Conservation (phyloP, 1,140 invertebrate genomes). For the Batillaria attramentaria region DNA sequence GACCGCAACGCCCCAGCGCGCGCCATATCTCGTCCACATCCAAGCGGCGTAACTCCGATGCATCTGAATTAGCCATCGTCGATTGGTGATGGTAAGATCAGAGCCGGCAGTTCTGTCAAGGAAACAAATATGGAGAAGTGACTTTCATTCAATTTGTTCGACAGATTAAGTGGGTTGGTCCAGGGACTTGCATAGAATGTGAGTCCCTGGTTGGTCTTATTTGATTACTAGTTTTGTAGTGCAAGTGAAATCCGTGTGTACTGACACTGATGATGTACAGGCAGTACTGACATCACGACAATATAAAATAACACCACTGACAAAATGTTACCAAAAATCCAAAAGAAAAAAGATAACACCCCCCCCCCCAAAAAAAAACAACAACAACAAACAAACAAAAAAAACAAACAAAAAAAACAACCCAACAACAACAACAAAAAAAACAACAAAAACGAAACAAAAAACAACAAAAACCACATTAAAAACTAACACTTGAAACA, state of each 20-base stretch:
- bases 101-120: not conserved
- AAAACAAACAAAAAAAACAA: no score
- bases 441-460: no score
- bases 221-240: no score
- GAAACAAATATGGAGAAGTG: not conserved
- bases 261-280: no score
- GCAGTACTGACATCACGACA: not conserved
- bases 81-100: not conserved
- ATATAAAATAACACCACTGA: not conserved
- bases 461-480: not conserved
- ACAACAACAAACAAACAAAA: not conserved
- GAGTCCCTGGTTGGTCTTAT: no score
- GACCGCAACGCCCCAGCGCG: slow-evolving; percentile 33
- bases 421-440: no score
- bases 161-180: not conserved
- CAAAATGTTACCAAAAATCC: not conserved
- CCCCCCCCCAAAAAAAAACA: not conserved
- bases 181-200: no score
- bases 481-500: not conserved
- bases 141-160: not conserved
- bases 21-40: slow-evolving; percentile 43
- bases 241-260: no score
- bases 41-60: slow-evolving; percentile 6
- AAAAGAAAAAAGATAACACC: not conserved
- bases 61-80: not conserved